These are phyloP conservation scores for Aphaenogaster floridana DNA, from an alignment of 1,140 invertebrate species.

Conservation along the genomic window DNA sequence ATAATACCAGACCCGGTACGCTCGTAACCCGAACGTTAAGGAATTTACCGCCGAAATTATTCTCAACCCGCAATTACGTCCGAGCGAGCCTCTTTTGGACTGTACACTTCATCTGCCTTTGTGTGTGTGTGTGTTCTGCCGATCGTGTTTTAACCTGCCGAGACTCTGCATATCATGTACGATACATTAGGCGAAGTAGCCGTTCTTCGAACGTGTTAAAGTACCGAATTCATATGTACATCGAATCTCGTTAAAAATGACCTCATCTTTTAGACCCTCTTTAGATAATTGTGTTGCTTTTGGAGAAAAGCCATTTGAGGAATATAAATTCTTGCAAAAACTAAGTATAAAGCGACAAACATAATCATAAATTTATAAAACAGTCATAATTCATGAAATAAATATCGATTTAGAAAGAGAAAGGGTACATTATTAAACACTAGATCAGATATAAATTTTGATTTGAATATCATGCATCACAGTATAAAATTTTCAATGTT, in stretches of 20 bases:
- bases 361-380: not conserved
- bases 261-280: not conserved
- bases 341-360: not conserved
- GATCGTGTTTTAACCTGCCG: conserved; percentile 41
- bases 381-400: not conserved
- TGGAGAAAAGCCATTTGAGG: not conserved
- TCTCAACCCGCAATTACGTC: conserved; percentile 58
- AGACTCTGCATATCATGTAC: conserved; percentile 23
- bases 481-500: not conserved
- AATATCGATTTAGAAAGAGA: not conserved
- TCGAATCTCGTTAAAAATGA: conserved; percentile 8
- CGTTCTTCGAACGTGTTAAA: conserved; percentile 19
- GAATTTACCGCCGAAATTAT: conserved; percentile 60
- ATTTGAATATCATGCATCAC: not conserved
- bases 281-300: not conserved
- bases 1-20: conserved; percentile 58
- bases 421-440: not conserved
- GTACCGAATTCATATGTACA: not conserved
- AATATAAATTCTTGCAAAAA: not conserved
- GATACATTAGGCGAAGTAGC: conserved; percentile 22
- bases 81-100: conserved; percentile 50
- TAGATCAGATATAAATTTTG: not conserved
- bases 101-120: conserved; percentile 19
- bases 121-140: not conserved
- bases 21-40: conserved; percentile 53